These are phyloP conservation scores for Yoshiicerus persimilis DNA, from an alignment of 1,140 invertebrate genomes.

Conservation along the genomic window DNA sequence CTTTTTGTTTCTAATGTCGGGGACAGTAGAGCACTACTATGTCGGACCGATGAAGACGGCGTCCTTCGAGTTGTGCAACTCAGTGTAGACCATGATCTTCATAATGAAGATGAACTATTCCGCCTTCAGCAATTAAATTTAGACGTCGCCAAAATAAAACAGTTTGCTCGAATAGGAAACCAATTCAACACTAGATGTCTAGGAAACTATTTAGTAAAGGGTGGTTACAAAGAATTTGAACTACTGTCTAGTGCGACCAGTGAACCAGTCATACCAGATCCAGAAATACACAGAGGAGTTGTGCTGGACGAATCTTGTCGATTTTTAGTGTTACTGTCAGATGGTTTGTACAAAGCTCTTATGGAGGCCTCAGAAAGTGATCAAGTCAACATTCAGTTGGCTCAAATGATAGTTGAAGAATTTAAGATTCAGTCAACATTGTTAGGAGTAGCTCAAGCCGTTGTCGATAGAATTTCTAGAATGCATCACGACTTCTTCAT, in stretches of 20 bases:
- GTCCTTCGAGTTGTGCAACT: slow-evolving; percentile 79
- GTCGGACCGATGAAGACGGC: slow-evolving; percentile 75
- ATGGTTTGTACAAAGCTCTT: slow-evolving; percentile 79
- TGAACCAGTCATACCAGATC: slow-evolving; percentile 80
- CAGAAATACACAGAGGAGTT: slow-evolving; percentile 78
- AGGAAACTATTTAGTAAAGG: slow-evolving; percentile 87
- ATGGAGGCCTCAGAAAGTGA: slow-evolving; percentile 76
- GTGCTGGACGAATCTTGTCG: slow-evolving; percentile 74
- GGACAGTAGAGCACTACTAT: slow-evolving; percentile 74
- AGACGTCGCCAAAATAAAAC: slow-evolving; percentile 64
- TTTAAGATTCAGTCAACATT: slow-evolving; percentile 78
- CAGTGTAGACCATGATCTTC: slow-evolving; percentile 78
- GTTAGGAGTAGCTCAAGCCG: slow-evolving; percentile 80
- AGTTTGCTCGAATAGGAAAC: slow-evolving; percentile 68
- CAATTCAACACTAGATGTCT: slow-evolving; percentile 76
- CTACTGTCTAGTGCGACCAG: slow-evolving; percentile 65
- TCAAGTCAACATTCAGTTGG: slow-evolving; percentile 77
- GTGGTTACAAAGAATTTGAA: slow-evolving; percentile 80
- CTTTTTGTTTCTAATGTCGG: slow-evolving; percentile 85
- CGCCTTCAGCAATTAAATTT: slow-evolving; percentile 72
- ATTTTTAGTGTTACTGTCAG: slow-evolving; percentile 82
- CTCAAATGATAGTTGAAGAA: slow-evolving; percentile 75
- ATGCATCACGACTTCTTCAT: slow-evolving; percentile 81
- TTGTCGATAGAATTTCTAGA: slow-evolving; percentile 79
- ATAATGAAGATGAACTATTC: slow-evolving; percentile 79